Evolutionary conservation across 2,113 vertebrate species (phyloP).

Genomic region (Miniopterus natalensis): DNA sequence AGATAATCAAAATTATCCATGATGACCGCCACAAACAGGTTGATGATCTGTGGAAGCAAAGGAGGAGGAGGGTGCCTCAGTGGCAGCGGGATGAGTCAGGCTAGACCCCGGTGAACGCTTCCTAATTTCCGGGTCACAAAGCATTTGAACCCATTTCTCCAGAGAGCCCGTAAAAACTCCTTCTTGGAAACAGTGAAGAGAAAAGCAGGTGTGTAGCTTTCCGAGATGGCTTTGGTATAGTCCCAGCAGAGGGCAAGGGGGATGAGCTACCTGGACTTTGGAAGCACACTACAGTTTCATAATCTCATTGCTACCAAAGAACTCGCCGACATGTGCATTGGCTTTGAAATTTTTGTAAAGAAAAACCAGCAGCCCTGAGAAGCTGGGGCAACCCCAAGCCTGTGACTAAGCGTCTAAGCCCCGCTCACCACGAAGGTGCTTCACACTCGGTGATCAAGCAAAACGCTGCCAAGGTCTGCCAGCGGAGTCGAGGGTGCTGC

Average conservation of each 20-base stretch:
- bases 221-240: not conserved
- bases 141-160: not conserved
- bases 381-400: not conserved
- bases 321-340: not conserved
- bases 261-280: not conserved
- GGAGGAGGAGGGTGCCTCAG: not conserved
- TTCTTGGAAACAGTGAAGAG: not conserved
- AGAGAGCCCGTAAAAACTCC: not conserved
- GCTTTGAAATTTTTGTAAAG: constrained; percentile 26
- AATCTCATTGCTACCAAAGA: not conserved
- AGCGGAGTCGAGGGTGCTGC: not conserved
- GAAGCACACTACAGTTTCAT: not conserved
- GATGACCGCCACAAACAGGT: constrained; percentile 99
- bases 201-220: not conserved
- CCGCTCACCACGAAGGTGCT: not conserved
- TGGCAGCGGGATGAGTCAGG: rapidly evolving
- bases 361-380: not conserved
- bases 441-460: not conserved
- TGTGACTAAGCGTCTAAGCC: not conserved
- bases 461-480: not conserved
- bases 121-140: not conserved
- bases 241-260: not conserved
- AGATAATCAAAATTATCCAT: constrained; percentile 99
- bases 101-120: not conserved
- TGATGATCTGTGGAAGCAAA: constrained; percentile 94